Percentiles rank a stretch among this genome's conserved stretches.
These are phyloP conservation scores for Psettodes erumei DNA, from an alignment of 2,113 vertebrate genomes.

Conservation along the genomic window DNA sequence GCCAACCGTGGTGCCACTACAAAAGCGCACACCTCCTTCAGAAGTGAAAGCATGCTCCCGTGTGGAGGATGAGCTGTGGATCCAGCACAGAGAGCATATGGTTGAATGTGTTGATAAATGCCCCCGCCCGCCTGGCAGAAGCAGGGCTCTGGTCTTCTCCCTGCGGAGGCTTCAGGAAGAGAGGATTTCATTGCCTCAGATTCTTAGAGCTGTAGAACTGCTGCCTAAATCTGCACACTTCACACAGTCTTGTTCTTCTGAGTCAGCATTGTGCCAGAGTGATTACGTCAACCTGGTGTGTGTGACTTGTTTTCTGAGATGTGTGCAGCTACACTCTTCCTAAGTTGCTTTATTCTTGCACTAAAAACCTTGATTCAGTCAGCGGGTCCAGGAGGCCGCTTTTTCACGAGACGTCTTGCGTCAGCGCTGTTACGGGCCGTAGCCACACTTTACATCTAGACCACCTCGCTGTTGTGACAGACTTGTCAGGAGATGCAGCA, in stretches of 20 bases:
- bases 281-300: slow-evolving; percentile 18
- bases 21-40: not conserved
- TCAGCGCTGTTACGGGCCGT: not conserved
- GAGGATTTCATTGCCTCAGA: not conserved
- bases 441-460: slow-evolving; percentile 23
- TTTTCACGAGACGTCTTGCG: not conserved
- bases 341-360: slow-evolving; percentile 9
- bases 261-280: not conserved
- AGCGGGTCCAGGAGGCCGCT: not conserved
- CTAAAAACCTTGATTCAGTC: slow-evolving; percentile 20
- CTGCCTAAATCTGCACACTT: not conserved
- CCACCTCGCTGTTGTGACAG: slow-evolving; percentile 39
- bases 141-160: not conserved
- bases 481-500: slow-evolving; percentile 32
- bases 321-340: not conserved
- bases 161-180: no score
- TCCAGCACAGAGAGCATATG: slow-evolving; percentile 26
- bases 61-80: not conserved
- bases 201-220: slow-evolving; percentile 13
- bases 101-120: slow-evolving; percentile 36
- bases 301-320: slow-evolving; percentile 15
- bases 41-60: not conserved
- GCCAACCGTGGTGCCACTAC: not conserved
- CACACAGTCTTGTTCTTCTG: not conserved
- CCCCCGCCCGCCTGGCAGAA: not conserved